Percentiles rank a stretch among this genome's conserved stretches.
Evolutionary conservation across 2,888 invertebrate genomes (phyloP).

Genomic region (Apeira syringaria): DNA sequence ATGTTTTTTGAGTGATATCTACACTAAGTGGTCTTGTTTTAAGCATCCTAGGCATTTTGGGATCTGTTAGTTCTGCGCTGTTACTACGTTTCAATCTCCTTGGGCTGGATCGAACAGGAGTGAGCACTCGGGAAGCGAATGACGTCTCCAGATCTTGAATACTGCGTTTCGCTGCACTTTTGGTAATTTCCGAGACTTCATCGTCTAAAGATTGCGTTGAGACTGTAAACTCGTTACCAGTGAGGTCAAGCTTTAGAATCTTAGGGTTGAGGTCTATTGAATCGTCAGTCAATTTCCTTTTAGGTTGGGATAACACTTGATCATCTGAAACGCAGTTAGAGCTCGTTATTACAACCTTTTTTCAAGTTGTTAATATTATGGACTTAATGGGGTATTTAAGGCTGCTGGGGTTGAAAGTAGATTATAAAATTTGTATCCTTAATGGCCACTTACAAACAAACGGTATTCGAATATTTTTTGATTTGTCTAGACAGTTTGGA

Average conservation of each 20-base stretch:
- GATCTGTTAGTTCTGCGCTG: constrained; percentile 58
- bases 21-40: constrained; percentile 64
- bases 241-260: constrained; percentile 60
- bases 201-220: constrained; percentile 63
- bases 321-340: constrained; percentile 60
- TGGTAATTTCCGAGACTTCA: constrained; percentile 67
- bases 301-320: constrained; percentile 39
- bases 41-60: constrained; percentile 64
- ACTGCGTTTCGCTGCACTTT: constrained; percentile 45
- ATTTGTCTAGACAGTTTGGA: no score
- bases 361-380: no score
- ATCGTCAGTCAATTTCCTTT: constrained; percentile 66
- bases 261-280: constrained; percentile 51
- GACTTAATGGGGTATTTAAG: no score
- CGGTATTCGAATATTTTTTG: no score
- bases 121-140: constrained; percentile 58
- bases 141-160: constrained; percentile 48
- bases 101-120: constrained; percentile 63
- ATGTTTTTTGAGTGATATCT: constrained; percentile 59
- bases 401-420: no score
- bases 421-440: no score
- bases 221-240: constrained; percentile 46
- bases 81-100: constrained; percentile 66
- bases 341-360: no score
- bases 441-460: no score